A percentile compares a stretch with the other conserved stretches of the same genome.
These are phyloP conservation scores for Python bivittatus DNA, from an alignment of 2,113 vertebrate genomes.

Conservation along the genomic window DNA sequence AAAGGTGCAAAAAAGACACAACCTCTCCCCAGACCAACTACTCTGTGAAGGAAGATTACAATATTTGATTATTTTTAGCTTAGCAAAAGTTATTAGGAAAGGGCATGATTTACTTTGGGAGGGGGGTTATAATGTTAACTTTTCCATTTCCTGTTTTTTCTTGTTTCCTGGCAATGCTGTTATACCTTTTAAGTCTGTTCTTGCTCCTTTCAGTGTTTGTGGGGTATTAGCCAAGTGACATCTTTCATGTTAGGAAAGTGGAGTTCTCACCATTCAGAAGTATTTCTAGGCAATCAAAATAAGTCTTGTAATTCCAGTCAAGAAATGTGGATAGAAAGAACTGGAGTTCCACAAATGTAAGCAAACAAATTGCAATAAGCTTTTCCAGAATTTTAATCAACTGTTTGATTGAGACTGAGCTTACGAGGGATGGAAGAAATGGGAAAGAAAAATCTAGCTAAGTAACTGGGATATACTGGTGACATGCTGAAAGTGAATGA, in stretches of 20 bases:
- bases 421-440: neutral
- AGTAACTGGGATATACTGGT: neutral
- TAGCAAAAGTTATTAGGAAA: neutral
- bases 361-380: neutral
- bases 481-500: neutral
- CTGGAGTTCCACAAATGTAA: neutral
- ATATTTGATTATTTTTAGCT: neutral
- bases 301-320: neutral
- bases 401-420: neutral
- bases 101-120: neutral
- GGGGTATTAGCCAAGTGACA: neutral
- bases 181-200: neutral
- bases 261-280: neutral
- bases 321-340: neutral
- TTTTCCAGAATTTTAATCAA: neutral
- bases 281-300: neutral
- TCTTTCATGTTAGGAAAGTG: neutral
- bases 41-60: neutral
- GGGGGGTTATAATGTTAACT: neutral
- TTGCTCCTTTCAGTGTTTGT: neutral
- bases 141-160: neutral
- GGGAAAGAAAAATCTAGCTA: neutral
- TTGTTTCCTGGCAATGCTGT: neutral
- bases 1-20: neutral
- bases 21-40: neutral